Evolutionary conservation across 2,113 vertebrate genomes (phyloP).

Genomic region (Zingel zingel): DNA sequence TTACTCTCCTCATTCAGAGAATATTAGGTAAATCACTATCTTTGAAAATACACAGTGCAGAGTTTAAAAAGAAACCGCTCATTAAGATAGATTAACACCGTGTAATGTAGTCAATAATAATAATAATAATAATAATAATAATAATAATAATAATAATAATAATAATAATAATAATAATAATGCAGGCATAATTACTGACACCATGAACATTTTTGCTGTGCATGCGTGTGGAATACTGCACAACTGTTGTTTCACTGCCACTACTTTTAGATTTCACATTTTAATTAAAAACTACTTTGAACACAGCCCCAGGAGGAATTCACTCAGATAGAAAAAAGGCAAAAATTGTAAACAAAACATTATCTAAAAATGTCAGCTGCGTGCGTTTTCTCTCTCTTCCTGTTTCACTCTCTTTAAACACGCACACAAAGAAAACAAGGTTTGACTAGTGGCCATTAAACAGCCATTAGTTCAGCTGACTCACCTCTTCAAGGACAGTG

Average conservation of each 20-base stretch:
- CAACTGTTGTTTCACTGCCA: background rate
- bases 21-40: conserved; percentile 27
- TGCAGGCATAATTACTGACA: conserved; percentile 24
- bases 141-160: conserved; percentile 20
- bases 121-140: conserved; percentile 1
- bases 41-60: conserved; percentile 20
- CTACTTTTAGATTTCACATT: conserved; percentile 52
- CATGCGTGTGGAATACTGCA: conserved; percentile 39
- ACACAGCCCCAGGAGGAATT: conserved; percentile 37
- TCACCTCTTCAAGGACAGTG: conserved; percentile 54
- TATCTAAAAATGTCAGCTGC: conserved; percentile 48
- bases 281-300: conserved; percentile 61
- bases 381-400: background rate
- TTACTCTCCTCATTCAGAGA: conserved; percentile 27
- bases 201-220: conserved; percentile 27
- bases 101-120: conserved; percentile 41
- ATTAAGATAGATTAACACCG: conserved; percentile 54
- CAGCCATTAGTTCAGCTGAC: conserved; percentile 46
- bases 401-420: background rate
- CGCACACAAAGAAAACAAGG: conserved; percentile 19
- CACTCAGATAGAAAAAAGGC: background rate
- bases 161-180: background rate
- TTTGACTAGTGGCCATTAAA: conserved; percentile 44
- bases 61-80: conserved; percentile 40
- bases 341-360: conserved; percentile 45